Evolutionary conservation across 1,140 invertebrate species (phyloP), one percentile per base, ranked within the genome.

Genomic region (Galleria mellonella): DNA sequence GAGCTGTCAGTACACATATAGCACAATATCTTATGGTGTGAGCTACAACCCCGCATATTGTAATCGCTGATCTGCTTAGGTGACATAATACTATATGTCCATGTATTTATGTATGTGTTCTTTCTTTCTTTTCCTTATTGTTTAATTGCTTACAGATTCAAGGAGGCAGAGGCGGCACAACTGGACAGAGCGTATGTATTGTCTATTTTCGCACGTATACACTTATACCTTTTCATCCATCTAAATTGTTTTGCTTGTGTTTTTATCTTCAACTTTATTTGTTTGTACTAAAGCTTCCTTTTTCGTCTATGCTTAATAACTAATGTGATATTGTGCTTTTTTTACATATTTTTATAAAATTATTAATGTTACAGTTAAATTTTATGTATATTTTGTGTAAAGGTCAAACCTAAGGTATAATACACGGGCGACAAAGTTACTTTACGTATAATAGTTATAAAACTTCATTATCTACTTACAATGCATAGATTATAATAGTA

Each of bases 141-240:
- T 88, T 87, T 83, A 82, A 86, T 87, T 85, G 88, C 91, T 94
- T 94, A 72, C 93, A 94, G 93, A 92, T 94, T 94, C 92, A 94
- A 94, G 92, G 93, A 94, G 87, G 91, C 91, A 81, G 93, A 94
- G 89, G 91, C 92, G 67, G 89, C 90, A 83, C 91, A 92, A 83
- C 88, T 94, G 90, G 93, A 94, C 87, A 89, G 93, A 93, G 91
- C 93, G 92, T 94, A 94, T 91, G 93, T 94, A 94, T 88, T 56
- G 15, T 39, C 58, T 60, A 66, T 44, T 40, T 62, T 56, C 57
- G 66, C 66, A 71, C 67, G 51, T 54, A 39, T 58, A 51, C 43
- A 58, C 36, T 55, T 43, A 42, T 57, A 60, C 71, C 64, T 55
- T 49, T 51, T 47, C 35, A 32, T 51, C 33, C 50, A 36, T 51